These are phyloP conservation scores for Caenorhabditis angaria DNA, from an alignment of 2,888 invertebrate species.

Conservation along the genomic window DNA sequence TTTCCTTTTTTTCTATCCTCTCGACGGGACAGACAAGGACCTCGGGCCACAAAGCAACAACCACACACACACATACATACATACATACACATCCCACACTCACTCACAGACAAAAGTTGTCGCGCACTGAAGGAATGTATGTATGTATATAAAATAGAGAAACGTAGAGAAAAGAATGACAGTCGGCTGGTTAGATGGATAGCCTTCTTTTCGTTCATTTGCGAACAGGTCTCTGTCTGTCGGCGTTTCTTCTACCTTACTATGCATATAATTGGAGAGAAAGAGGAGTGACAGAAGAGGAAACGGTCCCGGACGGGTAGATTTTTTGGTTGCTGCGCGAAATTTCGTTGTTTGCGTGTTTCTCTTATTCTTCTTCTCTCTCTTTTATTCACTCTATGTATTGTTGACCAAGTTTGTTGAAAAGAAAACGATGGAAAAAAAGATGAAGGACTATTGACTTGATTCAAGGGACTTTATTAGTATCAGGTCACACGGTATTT, in stretches of 20 bases:
- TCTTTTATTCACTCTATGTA: neutral
- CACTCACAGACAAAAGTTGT: neutral
- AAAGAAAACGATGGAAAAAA: slow-evolving; percentile 3
- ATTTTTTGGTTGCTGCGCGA: neutral
- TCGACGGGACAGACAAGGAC: neutral
- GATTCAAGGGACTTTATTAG: neutral
- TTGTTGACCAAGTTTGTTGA: slow-evolving; percentile 4
- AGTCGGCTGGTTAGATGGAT: slow-evolving; percentile 17
- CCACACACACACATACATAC: neutral
- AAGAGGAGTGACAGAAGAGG: neutral
- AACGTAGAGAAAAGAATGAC: slow-evolving; percentile 10
- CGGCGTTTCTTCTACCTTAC: slow-evolving; percentile 7
- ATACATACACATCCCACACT: neutral
- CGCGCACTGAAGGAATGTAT: neutral
- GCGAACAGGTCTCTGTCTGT: slow-evolving; percentile 38
- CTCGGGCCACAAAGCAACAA: slow-evolving; percentile 2
- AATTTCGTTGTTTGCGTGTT: neutral
- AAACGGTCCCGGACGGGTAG: slow-evolving; percentile 1
- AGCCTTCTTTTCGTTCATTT: neutral
- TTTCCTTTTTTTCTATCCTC: neutral
- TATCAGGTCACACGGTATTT: too few relatives aligned
- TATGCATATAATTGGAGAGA: slow-evolving; percentile 3
- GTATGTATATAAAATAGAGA: neutral
- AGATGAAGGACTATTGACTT: slow-evolving; percentile 1
- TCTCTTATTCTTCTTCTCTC: neutral